These are phyloP conservation scores for Tretioscincus oriximinensis DNA, from an alignment of 2,113 vertebrate genomes.

Conservation along the genomic window DNA sequence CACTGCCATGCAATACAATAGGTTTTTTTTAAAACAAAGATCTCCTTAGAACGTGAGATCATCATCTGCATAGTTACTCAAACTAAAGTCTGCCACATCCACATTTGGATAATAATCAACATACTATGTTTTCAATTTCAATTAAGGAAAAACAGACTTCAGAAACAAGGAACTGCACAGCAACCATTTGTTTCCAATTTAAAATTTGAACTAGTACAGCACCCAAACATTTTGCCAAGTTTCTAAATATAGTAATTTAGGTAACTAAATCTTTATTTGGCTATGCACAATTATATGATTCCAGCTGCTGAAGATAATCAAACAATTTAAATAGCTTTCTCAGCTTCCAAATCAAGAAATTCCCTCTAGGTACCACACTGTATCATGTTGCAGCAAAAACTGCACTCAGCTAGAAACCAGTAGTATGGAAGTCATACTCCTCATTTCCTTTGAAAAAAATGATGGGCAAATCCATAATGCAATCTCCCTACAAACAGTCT, in stretches of 20 bases:
- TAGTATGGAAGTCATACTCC: neutral
- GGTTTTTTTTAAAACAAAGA: constrained; percentile 4
- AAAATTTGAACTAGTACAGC: neutral
- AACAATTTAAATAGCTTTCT: constrained; percentile 12
- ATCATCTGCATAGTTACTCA: neutral
- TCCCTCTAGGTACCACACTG: constrained; percentile 14
- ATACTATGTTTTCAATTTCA: constrained; percentile 29
- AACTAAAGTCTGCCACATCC: constrained; percentile 22
- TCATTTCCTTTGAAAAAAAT: constrained; percentile 14
- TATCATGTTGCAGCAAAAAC: neutral
- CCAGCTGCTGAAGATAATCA: constrained; percentile 23
- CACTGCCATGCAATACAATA: neutral
- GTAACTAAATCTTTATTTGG: constrained; percentile 11
- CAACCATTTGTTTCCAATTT: constrained; percentile 21
- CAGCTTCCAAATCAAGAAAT: constrained; percentile 1
- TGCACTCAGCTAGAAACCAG: constrained; percentile 16
- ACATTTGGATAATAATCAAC: constrained; percentile 15
- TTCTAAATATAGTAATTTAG: constrained; percentile 17
- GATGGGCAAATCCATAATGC: neutral
- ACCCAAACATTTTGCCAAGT: constrained; percentile 21
- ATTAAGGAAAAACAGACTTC: constrained; percentile 23
- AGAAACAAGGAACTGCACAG: constrained; percentile 11
- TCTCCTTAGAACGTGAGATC: neutral
- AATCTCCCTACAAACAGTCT: neutral
- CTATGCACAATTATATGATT: neutral